phyloP scores from a whole-genome alignment of 2,113 vertebrate genomes.

The Tor tambroides region DNA sequence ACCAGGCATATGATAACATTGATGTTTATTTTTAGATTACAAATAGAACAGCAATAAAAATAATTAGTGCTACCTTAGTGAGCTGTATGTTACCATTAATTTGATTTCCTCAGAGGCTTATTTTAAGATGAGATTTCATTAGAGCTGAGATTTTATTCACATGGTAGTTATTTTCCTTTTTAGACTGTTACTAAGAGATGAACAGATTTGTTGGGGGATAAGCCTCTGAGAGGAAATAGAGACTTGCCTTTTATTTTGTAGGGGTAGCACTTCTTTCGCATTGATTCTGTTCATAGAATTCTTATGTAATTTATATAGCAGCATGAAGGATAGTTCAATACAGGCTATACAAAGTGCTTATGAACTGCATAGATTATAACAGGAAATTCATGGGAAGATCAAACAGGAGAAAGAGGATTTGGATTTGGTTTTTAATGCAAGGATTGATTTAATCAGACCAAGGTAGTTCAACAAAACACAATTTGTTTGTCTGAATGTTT shows the following conservation, averaged over 20 bases:
- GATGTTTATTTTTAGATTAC: neutral
- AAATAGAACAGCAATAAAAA: neutral
- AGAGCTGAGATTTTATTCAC: neutral
- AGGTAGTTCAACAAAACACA: neutral
- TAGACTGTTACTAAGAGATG: neutral
- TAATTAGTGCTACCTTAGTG: neutral
- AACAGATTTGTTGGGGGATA: neutral
- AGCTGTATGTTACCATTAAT: neutral
- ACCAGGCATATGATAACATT: neutral
- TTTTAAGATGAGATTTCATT: neutral
- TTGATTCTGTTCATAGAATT: neutral
- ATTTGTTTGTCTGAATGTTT: neutral
- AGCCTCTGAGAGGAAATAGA: neutral
- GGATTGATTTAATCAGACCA: neutral
- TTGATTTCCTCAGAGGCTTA: neutral
- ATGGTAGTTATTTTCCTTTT: neutral
- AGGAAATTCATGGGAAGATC: neutral
- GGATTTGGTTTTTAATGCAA: neutral
- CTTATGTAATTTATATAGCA: neutral
- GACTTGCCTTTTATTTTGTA: neutral
- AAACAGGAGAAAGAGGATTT: neutral
- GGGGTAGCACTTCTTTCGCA: neutral
- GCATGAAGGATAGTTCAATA: neutral
- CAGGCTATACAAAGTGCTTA: neutral
- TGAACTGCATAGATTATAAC: neutral